These are phyloP conservation scores for Drosophila robusta DNA, from an alignment of 2,888 invertebrate genomes.

Conservation along the genomic window DNA sequence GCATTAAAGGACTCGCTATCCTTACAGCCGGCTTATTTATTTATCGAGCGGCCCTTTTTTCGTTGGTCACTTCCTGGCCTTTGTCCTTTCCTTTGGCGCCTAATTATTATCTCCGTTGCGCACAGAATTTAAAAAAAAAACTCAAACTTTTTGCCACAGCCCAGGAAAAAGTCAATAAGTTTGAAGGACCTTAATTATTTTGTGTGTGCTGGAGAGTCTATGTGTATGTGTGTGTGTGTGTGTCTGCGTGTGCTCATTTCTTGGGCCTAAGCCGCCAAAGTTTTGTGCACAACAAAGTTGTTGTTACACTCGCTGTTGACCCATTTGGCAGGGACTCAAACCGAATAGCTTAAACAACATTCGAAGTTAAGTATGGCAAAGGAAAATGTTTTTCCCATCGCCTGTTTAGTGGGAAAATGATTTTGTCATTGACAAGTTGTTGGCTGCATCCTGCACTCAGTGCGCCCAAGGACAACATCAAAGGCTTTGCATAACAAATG, in stretches of 20 bases:
- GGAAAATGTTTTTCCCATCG: slow-evolving; percentile 29
- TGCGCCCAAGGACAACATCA: slow-evolving; percentile 71
- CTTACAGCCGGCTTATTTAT: slow-evolving; percentile 47
- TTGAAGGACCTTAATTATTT: slow-evolving; percentile 75
- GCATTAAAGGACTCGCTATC: slow-evolving; percentile 52
- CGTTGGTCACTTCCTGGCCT: slow-evolving; percentile 58
- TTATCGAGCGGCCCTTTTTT: slow-evolving; percentile 58
- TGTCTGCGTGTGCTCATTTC: slow-evolving; percentile 36
- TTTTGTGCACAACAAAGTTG: slow-evolving; percentile 50
- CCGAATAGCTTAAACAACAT: slow-evolving; percentile 50
- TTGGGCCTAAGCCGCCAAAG: slow-evolving; percentile 36
- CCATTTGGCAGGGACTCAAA: slow-evolving; percentile 67
- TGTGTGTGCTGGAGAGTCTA: slow-evolving; percentile 23
- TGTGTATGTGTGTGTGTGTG: slow-evolving; percentile 12
- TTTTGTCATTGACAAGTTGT: slow-evolving; percentile 57
- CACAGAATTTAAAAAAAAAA: slow-evolving; percentile 35
- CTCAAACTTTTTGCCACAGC: slow-evolving; percentile 37
- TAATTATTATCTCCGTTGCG: slow-evolving; percentile 71
- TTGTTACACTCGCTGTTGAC: slow-evolving; percentile 45
- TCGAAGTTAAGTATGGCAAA: slow-evolving; percentile 13
- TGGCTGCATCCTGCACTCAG: slow-evolving; percentile 52
- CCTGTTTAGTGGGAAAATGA: slow-evolving; percentile 44
- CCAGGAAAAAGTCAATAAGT: slow-evolving; percentile 67
- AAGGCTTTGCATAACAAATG: slow-evolving; percentile 79
- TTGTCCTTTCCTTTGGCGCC: slow-evolving; percentile 56